Percentiles rank a stretch among this genome's conserved stretches.
phyloP scores from a whole-genome alignment of 2,797 vertebrate species.

The Centropyge bicolor region DNA sequence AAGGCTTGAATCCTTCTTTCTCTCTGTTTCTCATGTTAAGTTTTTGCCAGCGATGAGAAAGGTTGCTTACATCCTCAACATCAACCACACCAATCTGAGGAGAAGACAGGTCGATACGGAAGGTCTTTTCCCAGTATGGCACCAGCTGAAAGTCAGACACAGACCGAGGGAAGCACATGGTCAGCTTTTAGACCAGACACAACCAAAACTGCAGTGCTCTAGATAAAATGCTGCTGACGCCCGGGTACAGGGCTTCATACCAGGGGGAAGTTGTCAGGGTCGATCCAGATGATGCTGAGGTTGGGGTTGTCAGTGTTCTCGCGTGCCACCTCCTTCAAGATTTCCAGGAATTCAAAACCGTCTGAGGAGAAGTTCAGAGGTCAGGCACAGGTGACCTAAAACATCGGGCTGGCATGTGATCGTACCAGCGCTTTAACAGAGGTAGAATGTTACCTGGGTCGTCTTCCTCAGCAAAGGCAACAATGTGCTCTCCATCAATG shows the following conservation, averaged over 20 bases:
- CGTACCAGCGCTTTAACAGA: rapidly evolving
- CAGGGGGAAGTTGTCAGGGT: conserved; percentile 94
- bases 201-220: background rate
- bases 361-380: conserved; percentile 76
- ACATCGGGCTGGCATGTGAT: background rate
- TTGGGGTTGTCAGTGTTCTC: conserved; percentile 93
- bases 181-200: background rate
- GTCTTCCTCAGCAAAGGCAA: conserved; percentile 93
- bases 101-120: conserved; percentile 89
- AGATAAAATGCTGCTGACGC: background rate
- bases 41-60: background rate
- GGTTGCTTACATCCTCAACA: conserved; percentile 91
- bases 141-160: conserved; percentile 85
- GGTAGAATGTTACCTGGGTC: conserved; percentile 86
- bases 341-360: conserved; percentile 94
- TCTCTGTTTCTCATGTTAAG: background rate
- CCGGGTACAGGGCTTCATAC: conserved; percentile 67
- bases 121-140: conserved; percentile 96
- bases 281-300: conserved; percentile 96
- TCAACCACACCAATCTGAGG: conserved; percentile 95
- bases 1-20: no score
- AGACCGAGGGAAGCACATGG: background rate
- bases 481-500: conserved; percentile 93
- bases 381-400: background rate
- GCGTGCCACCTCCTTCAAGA: conserved; percentile 92